Evolutionary conservation across 2,888 invertebrate species (phyloP).

Genomic region (Sminthurinus aureus): DNA sequence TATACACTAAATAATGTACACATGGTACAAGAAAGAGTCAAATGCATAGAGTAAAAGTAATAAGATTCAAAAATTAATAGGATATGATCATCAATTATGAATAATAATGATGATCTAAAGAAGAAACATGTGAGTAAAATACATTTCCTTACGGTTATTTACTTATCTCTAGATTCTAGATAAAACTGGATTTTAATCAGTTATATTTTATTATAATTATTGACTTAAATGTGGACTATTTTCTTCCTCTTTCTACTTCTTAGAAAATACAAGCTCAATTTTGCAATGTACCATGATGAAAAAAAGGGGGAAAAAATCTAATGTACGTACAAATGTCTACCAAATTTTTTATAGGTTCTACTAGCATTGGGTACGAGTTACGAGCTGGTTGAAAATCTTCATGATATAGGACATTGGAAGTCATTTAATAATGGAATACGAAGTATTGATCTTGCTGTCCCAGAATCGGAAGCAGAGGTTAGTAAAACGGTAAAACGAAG

Average conservation of each 20-base stretch:
- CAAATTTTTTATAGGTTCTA: constrained; percentile 48
- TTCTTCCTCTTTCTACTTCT: neutral
- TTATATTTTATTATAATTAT: too few relatives aligned
- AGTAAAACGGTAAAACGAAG: neutral
- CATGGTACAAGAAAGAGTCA: neutral
- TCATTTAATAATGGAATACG: constrained; percentile 67
- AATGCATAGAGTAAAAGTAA: too few relatives aligned
- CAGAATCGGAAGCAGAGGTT: constrained; percentile 68
- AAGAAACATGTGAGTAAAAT: too few relatives aligned
- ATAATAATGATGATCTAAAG: too few relatives aligned
- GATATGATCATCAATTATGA: too few relatives aligned
- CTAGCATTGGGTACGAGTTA: constrained; percentile 64
- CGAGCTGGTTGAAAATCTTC: constrained; percentile 73
- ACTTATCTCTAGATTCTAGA: too few relatives aligned
- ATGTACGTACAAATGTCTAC: too few relatives aligned
- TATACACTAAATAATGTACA: neutral
- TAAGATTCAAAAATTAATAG: too few relatives aligned
- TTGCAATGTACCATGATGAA: neutral
- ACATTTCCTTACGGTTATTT: too few relatives aligned
- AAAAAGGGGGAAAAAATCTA: neutral
- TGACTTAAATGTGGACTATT: neutral
- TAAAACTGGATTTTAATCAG: too few relatives aligned
- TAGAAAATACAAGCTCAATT: neutral
- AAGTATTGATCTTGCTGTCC: constrained; percentile 64
- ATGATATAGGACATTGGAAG: constrained; percentile 69